Conservation (phyloP, 1,140 invertebrate genomes). For the Drosophila elegans region DNA sequence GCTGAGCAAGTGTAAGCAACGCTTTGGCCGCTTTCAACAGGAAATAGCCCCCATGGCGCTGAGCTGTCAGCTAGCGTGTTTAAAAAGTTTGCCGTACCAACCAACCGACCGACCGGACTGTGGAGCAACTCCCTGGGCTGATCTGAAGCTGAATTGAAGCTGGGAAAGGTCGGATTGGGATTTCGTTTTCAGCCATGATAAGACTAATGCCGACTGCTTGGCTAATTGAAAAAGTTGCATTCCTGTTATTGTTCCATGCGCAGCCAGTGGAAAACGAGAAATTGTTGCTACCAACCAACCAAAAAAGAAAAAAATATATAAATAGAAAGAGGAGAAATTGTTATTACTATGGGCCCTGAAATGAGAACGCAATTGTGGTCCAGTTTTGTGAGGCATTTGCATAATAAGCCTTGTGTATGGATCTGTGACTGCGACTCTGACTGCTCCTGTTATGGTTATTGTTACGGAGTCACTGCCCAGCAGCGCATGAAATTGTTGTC, state of each 20-base stretch:
- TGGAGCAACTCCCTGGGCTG: slow-evolving; percentile 41
- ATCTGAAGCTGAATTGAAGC: slow-evolving; percentile 29
- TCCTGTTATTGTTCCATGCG: slow-evolving; percentile 35
- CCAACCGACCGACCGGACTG: background rate
- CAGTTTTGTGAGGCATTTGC: slow-evolving; percentile 64
- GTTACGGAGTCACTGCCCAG: slow-evolving; percentile 47
- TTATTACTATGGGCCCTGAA: slow-evolving; percentile 54
- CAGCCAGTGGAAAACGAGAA: slow-evolving; percentile 48
- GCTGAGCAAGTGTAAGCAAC: slow-evolving; percentile 35
- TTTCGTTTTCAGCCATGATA: slow-evolving; percentile 37
- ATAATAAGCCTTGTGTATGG: slow-evolving; percentile 75
- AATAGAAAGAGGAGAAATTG: slow-evolving; percentile 30
- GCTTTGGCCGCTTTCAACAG: slow-evolving; percentile 52
- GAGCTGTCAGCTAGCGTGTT: slow-evolving; percentile 68
- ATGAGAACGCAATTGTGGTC: slow-evolving; percentile 55
- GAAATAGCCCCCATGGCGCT: slow-evolving; percentile 55
- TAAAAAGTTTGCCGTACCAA: slow-evolving; percentile 56
- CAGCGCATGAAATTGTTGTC: slow-evolving; percentile 79
- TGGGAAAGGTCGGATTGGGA: background rate
- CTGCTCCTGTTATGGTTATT: slow-evolving; percentile 44
- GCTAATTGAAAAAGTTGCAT: slow-evolving; percentile 79
- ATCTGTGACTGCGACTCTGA: slow-evolving; percentile 43
- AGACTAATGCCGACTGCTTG: slow-evolving; percentile 57
- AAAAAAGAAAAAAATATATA: background rate
- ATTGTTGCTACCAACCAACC: slow-evolving; percentile 25